Conservation (phyloP, 2,113 vertebrate genomes). For the Macheiramphus alcinus region DNA sequence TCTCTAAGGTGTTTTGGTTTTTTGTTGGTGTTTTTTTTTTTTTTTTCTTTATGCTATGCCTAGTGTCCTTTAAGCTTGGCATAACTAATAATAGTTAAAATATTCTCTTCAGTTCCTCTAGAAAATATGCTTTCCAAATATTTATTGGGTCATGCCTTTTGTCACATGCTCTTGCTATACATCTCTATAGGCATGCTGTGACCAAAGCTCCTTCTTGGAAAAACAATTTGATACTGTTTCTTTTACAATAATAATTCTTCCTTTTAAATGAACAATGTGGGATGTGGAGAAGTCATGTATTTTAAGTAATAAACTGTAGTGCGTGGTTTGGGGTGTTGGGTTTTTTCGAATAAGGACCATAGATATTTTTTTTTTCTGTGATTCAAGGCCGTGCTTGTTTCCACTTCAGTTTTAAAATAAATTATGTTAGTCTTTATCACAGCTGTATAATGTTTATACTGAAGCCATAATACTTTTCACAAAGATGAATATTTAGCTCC, state of each 20-base stretch:
- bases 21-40: background rate
- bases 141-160: background rate
- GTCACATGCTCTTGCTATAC: background rate
- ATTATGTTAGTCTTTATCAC: slow-evolving; percentile 5
- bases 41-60: background rate
- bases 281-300: background rate
- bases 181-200: background rate
- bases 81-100: background rate
- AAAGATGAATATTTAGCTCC: background rate
- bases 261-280: background rate
- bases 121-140: background rate
- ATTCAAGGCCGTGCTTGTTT: background rate
- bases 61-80: background rate
- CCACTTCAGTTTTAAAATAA: slow-evolving; percentile 16
- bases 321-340: background rate
- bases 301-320: background rate
- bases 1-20: background rate
- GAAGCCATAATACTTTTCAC: background rate
- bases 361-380: background rate
- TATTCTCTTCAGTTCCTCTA: background rate
- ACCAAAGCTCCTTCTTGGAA: background rate
- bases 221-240: background rate
- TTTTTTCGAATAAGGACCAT: background rate
- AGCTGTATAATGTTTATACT: background rate
- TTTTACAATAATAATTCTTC: background rate